phyloP scores from a whole-genome alignment of 2,113 vertebrate species.

The Leucopsar rothschildi region DNA sequence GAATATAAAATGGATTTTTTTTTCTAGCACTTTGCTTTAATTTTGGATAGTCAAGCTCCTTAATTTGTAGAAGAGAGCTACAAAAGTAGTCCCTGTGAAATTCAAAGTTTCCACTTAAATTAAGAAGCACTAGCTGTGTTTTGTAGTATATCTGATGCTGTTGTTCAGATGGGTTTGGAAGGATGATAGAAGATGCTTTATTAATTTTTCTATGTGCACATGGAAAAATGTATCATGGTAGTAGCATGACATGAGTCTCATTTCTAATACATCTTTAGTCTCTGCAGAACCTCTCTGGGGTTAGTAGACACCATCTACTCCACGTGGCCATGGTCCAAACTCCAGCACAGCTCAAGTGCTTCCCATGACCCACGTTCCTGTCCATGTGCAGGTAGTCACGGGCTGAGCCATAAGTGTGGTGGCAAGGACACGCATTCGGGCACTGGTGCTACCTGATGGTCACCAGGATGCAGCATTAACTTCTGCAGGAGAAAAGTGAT shows the following conservation, averaged over 20 bases:
- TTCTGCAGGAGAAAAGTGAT: neutral
- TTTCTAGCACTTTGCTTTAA: neutral
- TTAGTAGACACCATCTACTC: fast-evolving
- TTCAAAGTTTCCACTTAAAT: neutral
- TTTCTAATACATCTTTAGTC: neutral
- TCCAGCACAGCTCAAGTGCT: neutral
- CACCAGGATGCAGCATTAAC: neutral
- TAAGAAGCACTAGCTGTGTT: neutral
- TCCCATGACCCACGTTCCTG: neutral
- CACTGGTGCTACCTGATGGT: neutral
- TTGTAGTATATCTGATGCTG: neutral
- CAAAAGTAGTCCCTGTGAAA: neutral
- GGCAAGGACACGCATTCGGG: fast-evolving
- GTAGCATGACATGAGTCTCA: neutral
- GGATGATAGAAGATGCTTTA: neutral
- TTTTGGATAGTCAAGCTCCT: neutral
- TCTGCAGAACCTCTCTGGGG: neutral
- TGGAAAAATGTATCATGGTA: neutral
- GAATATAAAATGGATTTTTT: neutral
- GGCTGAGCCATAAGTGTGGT: fast-evolving
- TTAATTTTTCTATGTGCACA: neutral
- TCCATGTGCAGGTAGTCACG: fast-evolving
- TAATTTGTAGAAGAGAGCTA: neutral
- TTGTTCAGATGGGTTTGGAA: neutral
- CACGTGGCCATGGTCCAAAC: fast-evolving